phyloP scores from a whole-genome alignment of 2,113 vertebrate genomes.

The Platysternon megacephalum region DNA sequence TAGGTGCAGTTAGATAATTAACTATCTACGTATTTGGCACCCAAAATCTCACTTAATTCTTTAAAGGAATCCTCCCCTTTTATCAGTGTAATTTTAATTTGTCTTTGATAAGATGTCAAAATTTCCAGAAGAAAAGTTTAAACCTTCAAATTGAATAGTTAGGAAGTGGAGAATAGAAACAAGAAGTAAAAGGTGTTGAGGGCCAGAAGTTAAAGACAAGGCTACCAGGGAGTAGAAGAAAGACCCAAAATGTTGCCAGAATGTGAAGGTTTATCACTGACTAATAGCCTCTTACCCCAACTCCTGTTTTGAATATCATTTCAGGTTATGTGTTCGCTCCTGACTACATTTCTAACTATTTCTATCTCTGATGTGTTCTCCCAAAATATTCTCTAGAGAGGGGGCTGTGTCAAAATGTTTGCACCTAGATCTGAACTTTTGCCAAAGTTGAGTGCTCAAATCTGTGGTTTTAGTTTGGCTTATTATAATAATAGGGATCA shows the following conservation, averaged over 20 bases:
- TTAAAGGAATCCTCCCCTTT: accelerated
- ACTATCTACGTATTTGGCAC: background rate
- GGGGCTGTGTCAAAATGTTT: background rate
- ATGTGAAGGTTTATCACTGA: background rate
- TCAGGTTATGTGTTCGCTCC: background rate
- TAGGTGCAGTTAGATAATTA: background rate
- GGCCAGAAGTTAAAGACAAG: background rate
- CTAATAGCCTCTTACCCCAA: background rate
- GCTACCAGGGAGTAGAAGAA: background rate
- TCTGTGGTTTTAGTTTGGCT: background rate
- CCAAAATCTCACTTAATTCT: accelerated
- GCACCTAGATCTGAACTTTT: background rate
- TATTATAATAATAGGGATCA: background rate
- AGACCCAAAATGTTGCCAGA: background rate
- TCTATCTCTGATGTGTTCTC: background rate
- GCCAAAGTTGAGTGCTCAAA: background rate
- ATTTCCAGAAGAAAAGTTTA: background rate
- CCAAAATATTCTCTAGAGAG: background rate
- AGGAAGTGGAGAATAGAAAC: background rate
- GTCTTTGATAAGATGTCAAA: background rate
- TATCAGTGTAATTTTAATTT: accelerated
- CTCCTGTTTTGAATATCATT: background rate
- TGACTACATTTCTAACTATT: background rate
- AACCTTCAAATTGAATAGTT: background rate
- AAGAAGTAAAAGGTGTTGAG: background rate